phyloP scores from a whole-genome alignment of 2,888 invertebrate species.

The Aleiodes alternator region DNA sequence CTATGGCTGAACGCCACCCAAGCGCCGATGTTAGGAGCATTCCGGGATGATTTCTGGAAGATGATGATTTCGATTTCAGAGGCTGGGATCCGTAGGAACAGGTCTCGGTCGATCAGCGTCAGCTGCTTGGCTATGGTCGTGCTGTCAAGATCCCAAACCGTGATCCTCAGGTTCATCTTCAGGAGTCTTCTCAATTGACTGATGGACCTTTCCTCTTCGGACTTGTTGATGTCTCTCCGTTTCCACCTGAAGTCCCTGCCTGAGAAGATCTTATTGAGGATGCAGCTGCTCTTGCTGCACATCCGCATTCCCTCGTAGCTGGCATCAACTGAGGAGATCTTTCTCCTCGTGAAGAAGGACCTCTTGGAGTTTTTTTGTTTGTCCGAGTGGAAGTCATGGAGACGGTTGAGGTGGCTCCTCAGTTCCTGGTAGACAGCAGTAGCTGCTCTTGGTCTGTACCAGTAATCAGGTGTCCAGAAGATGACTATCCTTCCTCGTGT shows the following conservation, averaged over 20 bases:
- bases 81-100: conserved; percentile 76
- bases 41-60: conserved; percentile 75
- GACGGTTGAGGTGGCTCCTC: conserved; percentile 68
- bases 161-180: conserved; percentile 72
- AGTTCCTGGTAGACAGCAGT: conserved; percentile 74
- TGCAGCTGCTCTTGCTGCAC: conserved; percentile 56
- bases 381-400: conserved; percentile 55
- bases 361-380: conserved; percentile 50
- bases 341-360: conserved; percentile 22
- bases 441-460: conserved; percentile 77
- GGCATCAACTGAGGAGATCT: conserved; percentile 3
- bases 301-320: conserved; percentile 8
- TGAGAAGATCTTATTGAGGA: conserved; percentile 63
- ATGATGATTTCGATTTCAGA: conserved; percentile 75
- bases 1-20: conserved; percentile 78
- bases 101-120: conserved; percentile 77
- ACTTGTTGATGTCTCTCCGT: conserved; percentile 37
- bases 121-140: conserved; percentile 77
- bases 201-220: conserved; percentile 44
- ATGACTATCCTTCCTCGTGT: conserved; percentile 71
- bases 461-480: conserved; percentile 79
- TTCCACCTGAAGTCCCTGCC: conserved; percentile 51
- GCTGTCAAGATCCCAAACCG: conserved; percentile 78
- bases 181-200: conserved; percentile 72
- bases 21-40: conserved; percentile 77